These are phyloP conservation scores for Dromius quadrimaculatus DNA, from an alignment of 2,888 invertebrate genomes.

Conservation along the genomic window DNA sequence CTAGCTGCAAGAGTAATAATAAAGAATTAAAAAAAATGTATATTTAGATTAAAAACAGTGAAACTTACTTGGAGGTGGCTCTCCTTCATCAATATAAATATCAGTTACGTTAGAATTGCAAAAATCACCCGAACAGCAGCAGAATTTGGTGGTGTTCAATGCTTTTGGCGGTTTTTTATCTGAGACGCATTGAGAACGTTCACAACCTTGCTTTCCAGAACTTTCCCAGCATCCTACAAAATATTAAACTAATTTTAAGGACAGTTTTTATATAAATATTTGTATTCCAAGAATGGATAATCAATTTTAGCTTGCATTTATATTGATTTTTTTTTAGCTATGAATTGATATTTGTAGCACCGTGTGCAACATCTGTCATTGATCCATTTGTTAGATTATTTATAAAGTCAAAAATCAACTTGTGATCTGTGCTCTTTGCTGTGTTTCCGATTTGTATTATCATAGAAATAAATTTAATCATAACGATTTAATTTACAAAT, in stretches of 20 bases:
- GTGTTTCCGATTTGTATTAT: too few species aligned
- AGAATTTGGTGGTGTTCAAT: slow-evolving; percentile 78
- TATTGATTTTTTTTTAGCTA: too few species aligned
- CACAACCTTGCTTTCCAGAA: slow-evolving; percentile 70
- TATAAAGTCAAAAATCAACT: too few species aligned
- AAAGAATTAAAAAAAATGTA: slow-evolving; percentile 9
- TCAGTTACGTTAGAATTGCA: slow-evolving; percentile 80
- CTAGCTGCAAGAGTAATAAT: slow-evolving; percentile 32
- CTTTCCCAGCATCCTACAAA: slow-evolving; percentile 74
- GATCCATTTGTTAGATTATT: too few species aligned
- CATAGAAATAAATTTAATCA: too few species aligned
- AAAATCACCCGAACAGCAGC: slow-evolving; percentile 83
- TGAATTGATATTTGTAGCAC: too few species aligned
- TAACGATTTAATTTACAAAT: too few species aligned
- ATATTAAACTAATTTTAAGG: background rate
- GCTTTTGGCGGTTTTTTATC: slow-evolving; percentile 70
- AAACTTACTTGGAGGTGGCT: slow-evolving; percentile 36
- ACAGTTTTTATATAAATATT: background rate
- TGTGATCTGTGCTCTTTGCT: too few species aligned
- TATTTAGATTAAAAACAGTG: too few species aligned
- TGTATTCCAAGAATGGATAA: background rate
- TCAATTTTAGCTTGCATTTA: background rate
- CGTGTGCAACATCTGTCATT: too few species aligned
- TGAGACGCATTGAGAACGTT: slow-evolving; percentile 71
- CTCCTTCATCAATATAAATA: slow-evolving; percentile 62